Conservation (phyloP, 2,888 invertebrate species). For the Sisyra nigra region DNA sequence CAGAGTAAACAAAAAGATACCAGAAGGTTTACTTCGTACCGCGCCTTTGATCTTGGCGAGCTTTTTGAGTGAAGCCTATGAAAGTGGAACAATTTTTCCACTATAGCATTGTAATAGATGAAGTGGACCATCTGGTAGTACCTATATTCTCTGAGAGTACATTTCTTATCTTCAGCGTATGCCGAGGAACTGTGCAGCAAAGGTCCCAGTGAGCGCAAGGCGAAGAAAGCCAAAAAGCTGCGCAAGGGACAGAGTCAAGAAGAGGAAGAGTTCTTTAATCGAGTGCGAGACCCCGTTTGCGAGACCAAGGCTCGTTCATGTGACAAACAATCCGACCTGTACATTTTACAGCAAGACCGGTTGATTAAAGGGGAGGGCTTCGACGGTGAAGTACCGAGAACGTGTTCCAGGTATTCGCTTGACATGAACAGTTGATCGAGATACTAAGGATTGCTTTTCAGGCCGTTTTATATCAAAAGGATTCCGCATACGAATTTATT, state of each 20-base stretch:
- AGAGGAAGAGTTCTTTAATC: slow-evolving; percentile 23
- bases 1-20: no score
- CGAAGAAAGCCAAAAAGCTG: slow-evolving; percentile 19
- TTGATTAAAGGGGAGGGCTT: slow-evolving; percentile 26
- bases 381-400: slow-evolving; percentile 24
- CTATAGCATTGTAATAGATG: no score
- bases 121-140: no score
- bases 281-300: slow-evolving; percentile 20
- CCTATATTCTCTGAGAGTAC: no score
- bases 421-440: background rate
- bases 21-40: no score
- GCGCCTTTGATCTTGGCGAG: no score
- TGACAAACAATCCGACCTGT: slow-evolving; percentile 55
- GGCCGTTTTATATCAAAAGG: slow-evolving; percentile 52
- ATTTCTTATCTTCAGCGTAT: no score
- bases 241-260: slow-evolving; percentile 23
- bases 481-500: slow-evolving; percentile 65
- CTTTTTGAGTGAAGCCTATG: no score
- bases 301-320: slow-evolving; percentile 41
- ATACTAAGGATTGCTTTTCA: slow-evolving; percentile 15
- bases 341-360: slow-evolving; percentile 43
- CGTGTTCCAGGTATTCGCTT: slow-evolving; percentile 25
- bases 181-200: slow-evolving; percentile 14
- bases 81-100: no score
- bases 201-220: slow-evolving; percentile 17